Base-by-base conservation (phyloP, 1,140 invertebrate species). In the Matsumurasca onukii region DNA sequence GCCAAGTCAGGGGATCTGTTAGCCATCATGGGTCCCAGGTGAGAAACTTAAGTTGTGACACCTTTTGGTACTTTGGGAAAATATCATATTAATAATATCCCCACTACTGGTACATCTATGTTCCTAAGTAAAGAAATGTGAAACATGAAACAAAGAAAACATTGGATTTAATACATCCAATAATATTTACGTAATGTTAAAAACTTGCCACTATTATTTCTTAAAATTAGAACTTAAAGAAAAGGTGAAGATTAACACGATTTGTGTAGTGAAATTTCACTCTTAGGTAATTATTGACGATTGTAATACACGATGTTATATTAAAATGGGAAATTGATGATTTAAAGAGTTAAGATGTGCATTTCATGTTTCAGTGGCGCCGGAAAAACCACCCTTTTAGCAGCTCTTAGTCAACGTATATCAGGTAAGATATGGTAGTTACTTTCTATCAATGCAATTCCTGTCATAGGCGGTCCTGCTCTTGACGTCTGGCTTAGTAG, bases 1-100 rank as follows among this genome's bases (percentile, higher is more conserved):
- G 90, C 92, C 0, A 88, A 89, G 75, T 88, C 93, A 22, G 94
- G 94, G 13, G 89, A 90, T 75, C 80, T 98, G 67, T 86, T 94
- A 69, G 95, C 94, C 1, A 85, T 98, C 64, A 92, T 98, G 87
- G 95, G 96, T 68, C 88, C 93, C 34, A 96, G 89, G 89, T 91
- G 22, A 67, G 22, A 31, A 12, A 22, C 22, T 12, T 9, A 17
- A 5, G 13, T 24, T 22, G 15, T 27, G 30, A 59, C 17, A 25
- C 30, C 5, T 55, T 13, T 13, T n/a, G 5, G 24, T 55, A 55
- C 22, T 9, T 13, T 13, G 5, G 13, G 9, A 17, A 3, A 17
- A 61, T 24, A 27, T 17, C 25, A 5, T 27, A 12, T 27, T 29
- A 61, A 12, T 24, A 17, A 25, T 12, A 3, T 25, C 27, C 9